Conservation (phyloP, 2,113 vertebrate species). For the Centrocercus urophasianus region DNA sequence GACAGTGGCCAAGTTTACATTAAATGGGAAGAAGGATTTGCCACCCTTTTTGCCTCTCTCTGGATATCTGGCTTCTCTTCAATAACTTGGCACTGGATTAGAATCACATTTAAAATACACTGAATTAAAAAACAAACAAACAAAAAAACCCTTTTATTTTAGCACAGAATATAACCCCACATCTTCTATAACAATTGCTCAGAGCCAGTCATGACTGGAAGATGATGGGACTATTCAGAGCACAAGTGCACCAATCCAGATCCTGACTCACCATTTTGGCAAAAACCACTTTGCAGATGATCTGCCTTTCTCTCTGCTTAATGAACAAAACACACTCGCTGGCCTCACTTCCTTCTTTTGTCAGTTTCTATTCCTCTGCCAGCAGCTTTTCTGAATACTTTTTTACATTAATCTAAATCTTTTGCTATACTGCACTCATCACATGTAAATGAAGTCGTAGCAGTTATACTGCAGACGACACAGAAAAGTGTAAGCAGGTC, state of each 20-base stretch:
- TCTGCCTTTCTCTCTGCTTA: not conserved
- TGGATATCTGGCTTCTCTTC: not conserved
- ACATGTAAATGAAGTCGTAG: not conserved
- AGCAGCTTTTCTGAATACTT: not conserved
- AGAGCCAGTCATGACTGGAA: not conserved
- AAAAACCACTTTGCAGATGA: not conserved
- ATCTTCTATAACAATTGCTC: not conserved
- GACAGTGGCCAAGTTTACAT: not conserved
- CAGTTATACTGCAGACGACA: not conserved
- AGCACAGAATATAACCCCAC: not conserved
- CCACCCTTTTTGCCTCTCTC: not conserved
- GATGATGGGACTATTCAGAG: not conserved
- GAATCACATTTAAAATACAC: not conserved
- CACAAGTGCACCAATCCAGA: not conserved
- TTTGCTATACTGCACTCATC: not conserved
- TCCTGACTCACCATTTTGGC: not conserved
- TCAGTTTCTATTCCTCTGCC: not conserved
- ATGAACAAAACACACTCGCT: not conserved
- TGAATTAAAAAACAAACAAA: too few relatives aligned
- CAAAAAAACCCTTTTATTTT: not conserved
- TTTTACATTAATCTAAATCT: not conserved
- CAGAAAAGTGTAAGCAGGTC: not conserved
- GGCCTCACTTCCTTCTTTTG: not conserved
- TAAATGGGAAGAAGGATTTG: not conserved
- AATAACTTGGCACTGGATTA: not conserved